Conservation (phyloP, 2,888 invertebrate genomes). For the Autographa pulchrina region DNA sequence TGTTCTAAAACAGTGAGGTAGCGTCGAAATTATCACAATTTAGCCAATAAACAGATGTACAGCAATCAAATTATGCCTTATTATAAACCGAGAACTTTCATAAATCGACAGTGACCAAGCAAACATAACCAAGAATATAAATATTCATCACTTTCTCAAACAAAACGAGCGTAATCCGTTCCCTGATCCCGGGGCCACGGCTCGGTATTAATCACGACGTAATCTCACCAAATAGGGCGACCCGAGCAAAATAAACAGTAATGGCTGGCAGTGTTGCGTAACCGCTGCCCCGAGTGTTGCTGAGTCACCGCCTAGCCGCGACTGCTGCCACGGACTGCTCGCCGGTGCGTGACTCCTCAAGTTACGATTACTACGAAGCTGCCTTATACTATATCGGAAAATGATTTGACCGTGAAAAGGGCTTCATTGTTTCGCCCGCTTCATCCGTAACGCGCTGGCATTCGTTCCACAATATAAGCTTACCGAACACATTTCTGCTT, state of each 20-base stretch:
- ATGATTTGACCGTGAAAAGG: slow-evolving; percentile 79
- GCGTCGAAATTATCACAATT: background rate
- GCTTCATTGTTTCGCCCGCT: slow-evolving; percentile 59
- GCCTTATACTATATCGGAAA: slow-evolving; percentile 67
- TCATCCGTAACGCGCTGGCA: slow-evolving; percentile 38
- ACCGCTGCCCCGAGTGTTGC: slow-evolving; percentile 66
- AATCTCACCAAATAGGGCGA: slow-evolving; percentile 77
- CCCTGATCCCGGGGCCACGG: slow-evolving; percentile 68
- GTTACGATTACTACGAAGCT: slow-evolving; percentile 68
- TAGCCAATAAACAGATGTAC: slow-evolving; percentile 27
- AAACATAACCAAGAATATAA: slow-evolving; percentile 61
- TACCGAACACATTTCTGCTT: slow-evolving; percentile 41
- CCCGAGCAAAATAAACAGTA: slow-evolving; percentile 72
- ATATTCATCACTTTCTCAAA: slow-evolving; percentile 71
- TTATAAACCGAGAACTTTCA: slow-evolving; percentile 39
- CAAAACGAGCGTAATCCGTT: slow-evolving; percentile 66
- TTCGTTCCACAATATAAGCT: slow-evolving; percentile 42
- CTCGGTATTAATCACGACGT: slow-evolving; percentile 76
- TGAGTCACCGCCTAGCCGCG: slow-evolving; percentile 44
- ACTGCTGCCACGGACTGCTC: slow-evolving; percentile 55
- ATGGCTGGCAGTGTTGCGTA: slow-evolving; percentile 74
- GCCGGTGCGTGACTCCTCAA: slow-evolving; percentile 78
- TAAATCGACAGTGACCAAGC: slow-evolving; percentile 55
- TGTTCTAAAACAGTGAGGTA: background rate
- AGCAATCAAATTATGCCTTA: slow-evolving; percentile 55